Base-by-base conservation (phyloP, 2,797 vertebrate species). In the Neomorphus geoffroyi region DNA sequence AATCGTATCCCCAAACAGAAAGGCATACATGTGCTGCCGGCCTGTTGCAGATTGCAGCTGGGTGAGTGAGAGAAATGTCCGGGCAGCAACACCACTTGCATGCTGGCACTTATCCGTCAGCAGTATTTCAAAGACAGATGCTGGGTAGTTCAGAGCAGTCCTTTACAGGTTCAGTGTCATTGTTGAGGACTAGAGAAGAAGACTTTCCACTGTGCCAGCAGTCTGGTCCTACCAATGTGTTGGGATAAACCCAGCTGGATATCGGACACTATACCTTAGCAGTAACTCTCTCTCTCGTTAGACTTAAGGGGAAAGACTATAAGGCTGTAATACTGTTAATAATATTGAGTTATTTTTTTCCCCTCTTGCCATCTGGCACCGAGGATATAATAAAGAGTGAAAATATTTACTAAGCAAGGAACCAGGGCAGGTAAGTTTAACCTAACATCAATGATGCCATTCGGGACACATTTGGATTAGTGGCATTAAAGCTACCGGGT, bases 291-390 rank as follows among this genome's bases (percentile, higher is more conserved):
- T 65, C 85, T 33, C 61, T 86, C 94, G 96, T 97, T 97, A 95
- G 83, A 75, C 62, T 82, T 81, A 72, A 88, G 96, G 78, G 70
- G 92, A 89, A 97, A 96, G 95, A 92, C 91, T 97, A 74, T 93
- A 97, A 96, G 92, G 75, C 93, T 97, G 67, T 95, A 96, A 97
- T 85, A 81, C 80, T 78, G 79, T 93, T 96, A 97, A 97, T 97
- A 96, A 96, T 84, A 80, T 74, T 43, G 80, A 95, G 91, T 96
- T 97, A 96, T 92, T 95, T 96, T 97, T 64, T 82, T 30, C 85
- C 74, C 28, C 50, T 96, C 69, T 80, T 93, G 80, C 75, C 92
- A 96, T 86, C 57, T 94, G 92, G 69, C 74, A 85, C 70, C 75
- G 70, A 60, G 61, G 58, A 54, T 71, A 84, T 73, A 94, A 85